Evolutionary conservation across 2,888 invertebrate species (phyloP), one percentile per base, ranked within the genome.

Genomic region (Cataglyphis rosenhaueri): DNA sequence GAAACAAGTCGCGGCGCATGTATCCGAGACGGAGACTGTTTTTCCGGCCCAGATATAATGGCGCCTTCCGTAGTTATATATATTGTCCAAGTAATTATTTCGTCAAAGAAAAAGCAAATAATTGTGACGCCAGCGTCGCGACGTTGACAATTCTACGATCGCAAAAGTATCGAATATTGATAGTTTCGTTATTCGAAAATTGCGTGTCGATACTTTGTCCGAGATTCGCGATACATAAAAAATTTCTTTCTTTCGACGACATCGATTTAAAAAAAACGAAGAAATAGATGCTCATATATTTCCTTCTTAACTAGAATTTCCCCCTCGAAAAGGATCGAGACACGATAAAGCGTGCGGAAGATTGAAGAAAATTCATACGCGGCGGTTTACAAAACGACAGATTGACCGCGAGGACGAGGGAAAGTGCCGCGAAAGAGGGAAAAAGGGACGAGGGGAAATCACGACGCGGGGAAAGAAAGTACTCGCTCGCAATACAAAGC

Each of bases 81-180:
- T 65, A 68, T 32, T 70, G 61, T 61, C 85, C 81, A 61, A 88
- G 87, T 88, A 88, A 88, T 88, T 88, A 88, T 88, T 87, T 83
- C 87, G 76, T 76, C 73, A 71, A 73, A 15, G 12, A 44, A n/a
- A n/a, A 6, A 78, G 76, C 81, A 81, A 81, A 85, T 85, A 88
- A 88, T 87, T 87, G 83, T 57, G 85, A 79, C 71, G 64, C 18
- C 59, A 68, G 64, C 21, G 83, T 76, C 76, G 83, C 83, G 88
- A 86, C 88, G 76, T 86, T 79, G 62, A 81, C 70, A 44, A 59
- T 82, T 61, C 78, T n/a, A 21, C 21, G 1, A 18, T 25, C 35
- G 38, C 62, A 29, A 9, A 48, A 62, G 15, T 73, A 75, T 64
- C 76, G 57, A 41, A 32, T 78, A 64, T 41, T 64, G 76, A 65